Evolutionary conservation across 1,140 invertebrate genomes (phyloP), one percentile per base, ranked within the genome.

Genomic region (Dreissena polymorpha): DNA sequence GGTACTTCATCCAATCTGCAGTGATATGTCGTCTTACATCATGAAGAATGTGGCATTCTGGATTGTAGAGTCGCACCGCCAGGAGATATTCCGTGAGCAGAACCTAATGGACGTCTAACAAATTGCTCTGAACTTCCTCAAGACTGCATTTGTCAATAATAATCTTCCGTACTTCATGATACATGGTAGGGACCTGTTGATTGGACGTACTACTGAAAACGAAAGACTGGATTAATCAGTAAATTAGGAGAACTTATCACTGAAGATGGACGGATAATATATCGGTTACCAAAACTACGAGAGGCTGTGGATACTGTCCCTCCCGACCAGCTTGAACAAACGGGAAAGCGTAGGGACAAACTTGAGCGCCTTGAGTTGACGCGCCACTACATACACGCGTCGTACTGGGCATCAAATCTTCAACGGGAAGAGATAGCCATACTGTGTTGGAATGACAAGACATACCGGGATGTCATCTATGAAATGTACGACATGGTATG

Each of bases 31-130:
- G 6, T 74, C 72, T 16, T 74, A 25, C 57, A 74, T 74, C 10
- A 74, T 74, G 72, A 74, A 74, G 29, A 74, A 74, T 74, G n/a
- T 74, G 18, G 57, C 55, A 27, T 74, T 60, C 57, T 74, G 72
- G 72, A 60, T 63, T 13, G 53, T 27, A 14, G 72, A 74, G 29
- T 25, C 10, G 3, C 55, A 74, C 57, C 72, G 53, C n/a, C 1
- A 18, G 18, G 72, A 60, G 39, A n/a, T 74, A 27, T 74, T 74
- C 29, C 8, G 7, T 8, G 12, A 16, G 25, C 49, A 72, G 55
- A 72, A 72, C n/a, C n/a, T 51, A 25, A 14, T 72, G 50, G 10
- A n/a, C 21, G 16, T 67, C 16, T 67, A 10, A 21, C 23, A 67
- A 25, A 14, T 67, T 18, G 8, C 23, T 27, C 29, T 67, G 29